Conservation (phyloP, 2,888 invertebrate species). For the Cynaeus angustus region DNA sequence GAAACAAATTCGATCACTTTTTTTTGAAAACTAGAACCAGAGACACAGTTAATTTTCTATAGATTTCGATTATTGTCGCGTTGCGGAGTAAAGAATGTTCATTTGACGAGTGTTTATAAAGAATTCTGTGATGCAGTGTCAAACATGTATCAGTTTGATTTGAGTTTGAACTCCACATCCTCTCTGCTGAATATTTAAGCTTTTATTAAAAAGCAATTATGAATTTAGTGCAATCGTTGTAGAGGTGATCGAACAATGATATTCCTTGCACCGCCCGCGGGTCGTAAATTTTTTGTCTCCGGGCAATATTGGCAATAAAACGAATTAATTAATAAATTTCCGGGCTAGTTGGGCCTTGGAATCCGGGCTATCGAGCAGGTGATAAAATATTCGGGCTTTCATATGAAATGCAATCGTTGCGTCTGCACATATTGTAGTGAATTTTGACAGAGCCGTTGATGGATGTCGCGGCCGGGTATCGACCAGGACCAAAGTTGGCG, state of each 20-base stretch:
- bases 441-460: constrained; percentile 64
- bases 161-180: too few relatives aligned
- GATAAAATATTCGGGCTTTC: constrained; percentile 44
- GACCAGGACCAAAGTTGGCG: constrained; percentile 38
- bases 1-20: neutral
- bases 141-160: too few relatives aligned
- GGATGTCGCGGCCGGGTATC: constrained; percentile 59
- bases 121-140: too few relatives aligned
- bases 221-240: too few relatives aligned
- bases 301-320: constrained; percentile 3
- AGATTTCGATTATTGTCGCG: too few relatives aligned
- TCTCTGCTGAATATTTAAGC: too few relatives aligned
- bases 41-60: too few relatives aligned
- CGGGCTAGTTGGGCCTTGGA: constrained; percentile 40
- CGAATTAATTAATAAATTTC: constrained; percentile 41
- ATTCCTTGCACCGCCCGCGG: constrained; percentile 1
- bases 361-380: constrained; percentile 43
- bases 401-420: constrained; percentile 46
- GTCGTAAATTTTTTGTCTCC: constrained; percentile 23
- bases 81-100: too few relatives aligned
- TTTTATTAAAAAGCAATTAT: too few relatives aligned
- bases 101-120: too few relatives aligned
- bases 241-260: too few relatives aligned
- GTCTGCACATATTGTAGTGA: constrained; percentile 50
- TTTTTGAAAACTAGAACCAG: too few relatives aligned